Percentiles rank a stretch among this genome's conserved stretches.
phyloP scores from a whole-genome alignment of 1,140 invertebrate species.

The Campoletis sonorensis region DNA sequence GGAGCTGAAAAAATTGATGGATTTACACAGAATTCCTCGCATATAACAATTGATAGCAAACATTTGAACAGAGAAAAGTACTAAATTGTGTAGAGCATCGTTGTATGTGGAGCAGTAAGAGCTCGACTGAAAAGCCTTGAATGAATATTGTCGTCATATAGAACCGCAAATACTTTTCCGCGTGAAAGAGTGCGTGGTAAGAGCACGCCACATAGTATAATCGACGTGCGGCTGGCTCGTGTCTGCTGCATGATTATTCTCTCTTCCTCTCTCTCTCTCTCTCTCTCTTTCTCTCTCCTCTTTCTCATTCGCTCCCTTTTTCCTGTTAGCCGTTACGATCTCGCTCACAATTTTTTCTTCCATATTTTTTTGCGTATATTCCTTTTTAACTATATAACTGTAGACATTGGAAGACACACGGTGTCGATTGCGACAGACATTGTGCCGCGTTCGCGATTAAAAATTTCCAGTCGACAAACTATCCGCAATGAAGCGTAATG shows the following conservation, averaged over 20 bases:
- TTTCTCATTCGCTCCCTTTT: slow-evolving; percentile 15
- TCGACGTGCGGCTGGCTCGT: slow-evolving; percentile 34
- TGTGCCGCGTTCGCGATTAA: slow-evolving; percentile 45
- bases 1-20: too few relatives aligned
- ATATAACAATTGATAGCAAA: background rate
- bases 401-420: background rate
- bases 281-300: slow-evolving; percentile 16
- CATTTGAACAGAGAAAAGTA: background rate
- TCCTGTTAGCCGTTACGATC: background rate
- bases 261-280: slow-evolving; percentile 23
- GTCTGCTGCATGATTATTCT: slow-evolving; percentile 18
- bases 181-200: slow-evolving; percentile 13
- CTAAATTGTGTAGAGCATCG: background rate
- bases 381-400: background rate
- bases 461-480: slow-evolving; percentile 43
- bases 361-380: background rate
- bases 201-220: slow-evolving; percentile 9
- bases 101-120: background rate
- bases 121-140: slow-evolving; percentile 24
- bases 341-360: slow-evolving; percentile 16
- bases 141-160: slow-evolving; percentile 25
- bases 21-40: background rate
- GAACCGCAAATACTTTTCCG: background rate
- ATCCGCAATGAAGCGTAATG: slow-evolving; percentile 45
- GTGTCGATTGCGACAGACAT: slow-evolving; percentile 26